phyloP scores from a whole-genome alignment of 2,113 vertebrate species.

The Erinaceus europaeus region DNA sequence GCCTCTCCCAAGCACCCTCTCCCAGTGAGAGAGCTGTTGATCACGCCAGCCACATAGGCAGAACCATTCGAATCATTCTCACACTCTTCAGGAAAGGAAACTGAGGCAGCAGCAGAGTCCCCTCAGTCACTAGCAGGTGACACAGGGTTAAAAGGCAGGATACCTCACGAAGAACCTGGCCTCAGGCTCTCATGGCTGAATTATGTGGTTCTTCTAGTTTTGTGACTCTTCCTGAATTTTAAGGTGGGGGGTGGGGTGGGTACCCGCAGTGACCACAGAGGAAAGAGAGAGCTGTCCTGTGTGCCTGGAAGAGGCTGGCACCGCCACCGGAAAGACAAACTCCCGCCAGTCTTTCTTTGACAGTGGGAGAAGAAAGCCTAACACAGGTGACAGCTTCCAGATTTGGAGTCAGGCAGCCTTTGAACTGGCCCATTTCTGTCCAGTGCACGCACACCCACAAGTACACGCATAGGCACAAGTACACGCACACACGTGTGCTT shows the following conservation, averaged over 20 bases:
- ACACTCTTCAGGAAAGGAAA: slow-evolving; percentile 26
- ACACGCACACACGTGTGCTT: too few relatives aligned
- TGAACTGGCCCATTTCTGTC: neutral
- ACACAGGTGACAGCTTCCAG: neutral
- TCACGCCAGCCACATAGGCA: too few relatives aligned
- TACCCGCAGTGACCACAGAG: neutral
- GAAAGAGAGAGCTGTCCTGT: neutral
- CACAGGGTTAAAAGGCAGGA: slow-evolving; percentile 70
- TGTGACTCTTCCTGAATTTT: slow-evolving; percentile 34
- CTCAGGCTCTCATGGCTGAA: neutral
- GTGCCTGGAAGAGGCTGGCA: neutral
- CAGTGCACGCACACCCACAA: too few relatives aligned
- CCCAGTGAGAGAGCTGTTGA: too few relatives aligned
- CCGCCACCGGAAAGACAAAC: neutral
- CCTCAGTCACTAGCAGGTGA: neutral
- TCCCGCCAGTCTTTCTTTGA: neutral
- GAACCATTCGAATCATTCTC: neutral
- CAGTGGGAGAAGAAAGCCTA: neutral
- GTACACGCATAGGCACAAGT: too few relatives aligned
- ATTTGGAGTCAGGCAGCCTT: neutral
- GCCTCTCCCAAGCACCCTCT: neutral
- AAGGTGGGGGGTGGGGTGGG: neutral
- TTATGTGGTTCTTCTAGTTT: slow-evolving; percentile 68
- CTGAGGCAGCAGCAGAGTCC: neutral
- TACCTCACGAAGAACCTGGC: slow-evolving; percentile 32